A percentile compares a stretch with the other conserved stretches of the same genome.
Conservation (phyloP, 2,797 vertebrate species). For the Chaetophractus vellerosus region DNA sequence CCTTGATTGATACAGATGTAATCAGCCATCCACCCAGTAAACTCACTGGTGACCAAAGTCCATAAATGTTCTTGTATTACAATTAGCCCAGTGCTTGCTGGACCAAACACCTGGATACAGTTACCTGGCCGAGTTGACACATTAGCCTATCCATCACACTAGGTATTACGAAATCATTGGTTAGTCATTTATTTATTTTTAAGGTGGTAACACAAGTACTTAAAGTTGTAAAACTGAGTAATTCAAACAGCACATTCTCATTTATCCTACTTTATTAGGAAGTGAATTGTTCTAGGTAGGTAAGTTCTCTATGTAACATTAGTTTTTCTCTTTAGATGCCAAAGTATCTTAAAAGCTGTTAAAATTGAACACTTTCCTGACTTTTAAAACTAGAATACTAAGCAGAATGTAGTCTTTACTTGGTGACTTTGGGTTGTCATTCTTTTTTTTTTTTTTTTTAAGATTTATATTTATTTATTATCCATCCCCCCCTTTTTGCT, state of each 20-base stretch:
- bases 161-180: neutral
- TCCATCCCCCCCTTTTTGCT: too few relatives aligned
- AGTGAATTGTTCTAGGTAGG: neutral
- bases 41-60: too few relatives aligned
- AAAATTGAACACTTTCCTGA: neutral
- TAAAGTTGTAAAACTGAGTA: neutral
- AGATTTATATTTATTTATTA: too few relatives aligned
- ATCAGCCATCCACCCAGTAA: too few relatives aligned
- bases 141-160: too few relatives aligned
- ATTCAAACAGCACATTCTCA: neutral
- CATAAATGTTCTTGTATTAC: too few relatives aligned
- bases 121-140: too few relatives aligned
- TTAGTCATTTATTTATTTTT: slow-evolving; percentile 22
- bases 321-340: neutral
- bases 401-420: neutral
- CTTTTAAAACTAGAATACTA: neutral
- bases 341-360: neutral
- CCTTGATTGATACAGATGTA: too few relatives aligned
- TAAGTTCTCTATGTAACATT: neutral
- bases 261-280: neutral
- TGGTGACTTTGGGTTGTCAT: neutral
- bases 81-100: too few relatives aligned
- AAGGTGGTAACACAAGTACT: neutral
- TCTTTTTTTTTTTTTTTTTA: too few relatives aligned
- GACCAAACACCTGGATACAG: too few relatives aligned